phyloP scores from a whole-genome alignment of 1,140 invertebrate species.

The Tetranychus cinnabarinus region DNA sequence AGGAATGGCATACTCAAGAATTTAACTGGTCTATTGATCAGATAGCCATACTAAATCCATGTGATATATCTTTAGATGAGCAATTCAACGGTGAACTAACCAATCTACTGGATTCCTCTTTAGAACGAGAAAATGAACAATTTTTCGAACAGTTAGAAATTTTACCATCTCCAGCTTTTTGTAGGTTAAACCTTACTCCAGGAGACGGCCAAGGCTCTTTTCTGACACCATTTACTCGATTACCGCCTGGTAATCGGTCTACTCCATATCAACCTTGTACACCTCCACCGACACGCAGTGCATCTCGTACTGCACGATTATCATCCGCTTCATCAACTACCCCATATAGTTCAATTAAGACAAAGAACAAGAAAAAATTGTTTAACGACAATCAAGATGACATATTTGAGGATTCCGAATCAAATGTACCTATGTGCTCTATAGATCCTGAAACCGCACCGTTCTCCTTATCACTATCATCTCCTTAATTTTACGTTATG shows the following conservation, averaged over 20 bases:
- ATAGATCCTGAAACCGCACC: too few species aligned
- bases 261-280: background rate
- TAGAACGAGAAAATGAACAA: constrained; percentile 3
- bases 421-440: too few species aligned
- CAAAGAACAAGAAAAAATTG: background rate
- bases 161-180: background rate
- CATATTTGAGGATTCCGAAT: background rate
- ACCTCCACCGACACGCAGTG: background rate
- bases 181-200: background rate
- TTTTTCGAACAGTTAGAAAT: constrained; percentile 1
- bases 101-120: background rate
- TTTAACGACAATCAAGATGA: background rate
- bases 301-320: background rate
- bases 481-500: too few species aligned
- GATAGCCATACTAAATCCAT: constrained; percentile 2
- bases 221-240: background rate
- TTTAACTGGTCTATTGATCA: constrained; percentile 8
- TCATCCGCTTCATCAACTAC: background rate
- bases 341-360: background rate
- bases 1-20: background rate
- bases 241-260: background rate
- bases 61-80: background rate
- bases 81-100: background rate
- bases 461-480: too few species aligned
- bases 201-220: background rate